Base-by-base conservation (phyloP, 2,113 vertebrate species). In the Sorex fumeus region DNA sequence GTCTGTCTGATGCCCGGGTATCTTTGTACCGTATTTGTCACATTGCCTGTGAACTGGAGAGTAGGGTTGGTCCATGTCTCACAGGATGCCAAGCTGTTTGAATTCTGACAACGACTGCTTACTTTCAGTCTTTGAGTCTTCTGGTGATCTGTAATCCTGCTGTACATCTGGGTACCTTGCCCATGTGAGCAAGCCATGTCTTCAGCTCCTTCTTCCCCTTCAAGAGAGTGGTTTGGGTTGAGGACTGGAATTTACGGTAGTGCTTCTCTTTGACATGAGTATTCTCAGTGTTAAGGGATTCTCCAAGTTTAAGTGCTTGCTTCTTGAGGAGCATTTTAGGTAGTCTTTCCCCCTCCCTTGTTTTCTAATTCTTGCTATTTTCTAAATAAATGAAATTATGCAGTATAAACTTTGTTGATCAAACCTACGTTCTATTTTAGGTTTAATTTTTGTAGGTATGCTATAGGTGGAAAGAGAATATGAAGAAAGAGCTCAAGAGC, bases 331-430 rank as follows among this genome's bases (percentile, higher is more conserved):
- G 57, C 6, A 8, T 60, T 60, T 60, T 21, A 60, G 57, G 57
- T 60, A 60, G 19, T 23, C 57, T 60, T 60, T 23, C 21, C 57
- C 57, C 57, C 57, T 21, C 57, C 18, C 19, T 67, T 18, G 34
- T 84, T 87, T 91, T 85, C 50, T 45, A 18, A 80, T 90, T 36
- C 32, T 47, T 81, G 70, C 53, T 75, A 27, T 77, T 67, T 87
- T 66, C 75, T 87, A 25, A 87, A 62, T 86, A 64, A 57, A 47
- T 13, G 13, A 40, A 84, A 91, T 66, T 30, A 43, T 47, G 19
- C 60, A 60, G 8, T 75, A 8, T 57, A 23, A 7, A 12, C 90
- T 92, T 84, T 84, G 32, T 43, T 43, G 57, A 34, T 34, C 47
- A 93, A 93, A 81, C 47, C 74, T 1, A 62, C 19, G 10, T 1